These are phyloP conservation scores for Sebastes variabilis DNA, from an alignment of 2,797 vertebrate genomes.

Conservation along the genomic window DNA sequence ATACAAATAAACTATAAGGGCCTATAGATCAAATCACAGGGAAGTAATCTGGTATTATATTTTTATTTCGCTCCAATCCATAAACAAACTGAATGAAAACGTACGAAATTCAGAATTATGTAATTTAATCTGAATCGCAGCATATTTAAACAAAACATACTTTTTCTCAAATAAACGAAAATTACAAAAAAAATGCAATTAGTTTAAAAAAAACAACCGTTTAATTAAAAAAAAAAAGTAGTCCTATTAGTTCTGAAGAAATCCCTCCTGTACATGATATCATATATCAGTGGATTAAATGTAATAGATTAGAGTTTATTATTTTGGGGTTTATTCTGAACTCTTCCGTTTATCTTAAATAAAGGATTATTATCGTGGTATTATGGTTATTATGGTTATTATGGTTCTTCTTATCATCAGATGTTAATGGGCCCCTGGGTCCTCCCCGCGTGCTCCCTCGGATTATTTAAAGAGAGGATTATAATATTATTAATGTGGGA, in stretches of 20 bases:
- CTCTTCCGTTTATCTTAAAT: background rate
- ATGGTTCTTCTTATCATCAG: conserved; percentile 20
- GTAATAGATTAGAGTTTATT: background rate
- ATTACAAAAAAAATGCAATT: background rate
- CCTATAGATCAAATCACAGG: background rate
- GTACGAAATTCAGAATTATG: background rate
- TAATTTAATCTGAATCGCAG: background rate
- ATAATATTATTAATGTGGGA: conserved; percentile 43
- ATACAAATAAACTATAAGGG: background rate
- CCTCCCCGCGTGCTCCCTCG: background rate
- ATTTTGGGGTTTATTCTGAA: background rate
- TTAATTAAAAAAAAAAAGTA: background rate
- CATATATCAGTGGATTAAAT: background rate
- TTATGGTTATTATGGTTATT: background rate
- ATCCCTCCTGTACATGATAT: background rate
- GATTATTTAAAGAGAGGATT: conserved; percentile 34
- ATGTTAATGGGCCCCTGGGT: conserved; percentile 26
- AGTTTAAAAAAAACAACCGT: background rate
- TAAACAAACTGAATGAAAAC: background rate
- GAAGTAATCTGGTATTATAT: no score
- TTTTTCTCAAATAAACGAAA: background rate
- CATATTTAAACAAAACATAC: background rate
- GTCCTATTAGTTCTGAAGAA: background rate
- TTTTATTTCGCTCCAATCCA: background rate
- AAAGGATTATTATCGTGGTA: background rate